Base-by-base conservation (phyloP, 1,140 invertebrate genomes). In the Pseudomyrmex flavicornis region DNA sequence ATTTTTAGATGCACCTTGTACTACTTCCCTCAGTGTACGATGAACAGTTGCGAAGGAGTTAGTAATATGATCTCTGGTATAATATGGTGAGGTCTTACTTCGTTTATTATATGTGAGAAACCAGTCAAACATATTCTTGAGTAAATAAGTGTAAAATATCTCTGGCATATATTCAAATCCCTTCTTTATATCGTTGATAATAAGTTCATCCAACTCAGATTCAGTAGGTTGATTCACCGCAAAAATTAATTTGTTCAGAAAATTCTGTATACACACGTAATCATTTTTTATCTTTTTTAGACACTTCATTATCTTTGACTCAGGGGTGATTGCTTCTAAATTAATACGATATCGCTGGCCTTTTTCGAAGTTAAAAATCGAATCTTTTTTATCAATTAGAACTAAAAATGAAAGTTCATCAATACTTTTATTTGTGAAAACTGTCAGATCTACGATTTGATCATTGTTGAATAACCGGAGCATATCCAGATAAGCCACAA, bases 171-270 rank as follows among this genome's bases (percentile, higher is more conserved):
- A 0, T 5, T 12, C 35, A 10, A 17, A 50, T 1, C 13, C 9
- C 7, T 10, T 50, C 5, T 15, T 26, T 66, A 80, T 80, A 0
- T 80, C 46, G 1, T 26, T 3, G 2, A 20, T 1, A 0, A 80
- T 72, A 1, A 48, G 1, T 10, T 72, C 3, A 1, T 80, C 76
- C 20, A 80, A 20, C 4, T 80, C 65, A 0, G 12, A 8, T 1
- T 80, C 66, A 15, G 54, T 59, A 1, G 76, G 76, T 15, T 80
- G 76, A 8, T 0, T 4, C 8, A 80, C 44, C 20, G 10, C 7
- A 9, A 80, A 80, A 15, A 80, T n/a, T n/a, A 80, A 10, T 7
- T 80, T 80, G 5, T 10, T 70, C 66, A 80, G 2, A 3, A 80
- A 80, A 22, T 13, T 12, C n/a, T 12, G 0, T 8, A 26, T 1